Evolutionary conservation across 2,113 vertebrate species (phyloP).

Genomic region (Zapornia atra): DNA sequence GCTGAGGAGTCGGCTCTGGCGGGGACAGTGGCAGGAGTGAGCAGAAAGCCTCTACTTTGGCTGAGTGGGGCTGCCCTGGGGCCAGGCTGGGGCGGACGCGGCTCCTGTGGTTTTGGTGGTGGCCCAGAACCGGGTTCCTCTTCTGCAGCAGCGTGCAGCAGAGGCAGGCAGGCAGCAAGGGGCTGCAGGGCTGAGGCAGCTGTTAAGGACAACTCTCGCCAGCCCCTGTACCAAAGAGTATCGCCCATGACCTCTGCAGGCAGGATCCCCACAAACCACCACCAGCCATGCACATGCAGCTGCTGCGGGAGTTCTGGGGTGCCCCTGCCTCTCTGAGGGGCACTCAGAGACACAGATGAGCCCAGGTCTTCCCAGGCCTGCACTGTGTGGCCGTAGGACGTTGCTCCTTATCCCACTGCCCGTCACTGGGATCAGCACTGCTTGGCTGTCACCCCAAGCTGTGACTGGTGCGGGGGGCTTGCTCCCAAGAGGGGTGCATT

Average conservation of each 20-base stretch:
- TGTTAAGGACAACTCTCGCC: neutral
- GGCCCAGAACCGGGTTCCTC: neutral
- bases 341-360: neutral
- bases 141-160: too few species aligned
- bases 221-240: neutral
- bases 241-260: neutral
- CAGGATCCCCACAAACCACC: neutral
- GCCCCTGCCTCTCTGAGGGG: too few species aligned
- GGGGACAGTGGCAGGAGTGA: neutral
- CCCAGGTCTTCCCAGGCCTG: rapidly evolving
- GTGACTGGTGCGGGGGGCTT: rapidly evolving
- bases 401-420: neutral
- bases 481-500: rapidly evolving
- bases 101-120: neutral
- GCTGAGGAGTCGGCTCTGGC: neutral
- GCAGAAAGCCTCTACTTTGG: neutral
- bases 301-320: neutral
- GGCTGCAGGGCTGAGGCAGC: neutral
- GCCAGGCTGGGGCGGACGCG: rapidly evolving
- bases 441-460: too few species aligned
- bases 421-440: neutral
- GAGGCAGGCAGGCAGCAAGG: neutral
- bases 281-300: neutral
- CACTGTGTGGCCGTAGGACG: rapidly evolving
- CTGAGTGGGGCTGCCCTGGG: neutral